Conservation (phyloP, 2,797 vertebrate species). For the Gymnoscopelus braueri region DNA sequence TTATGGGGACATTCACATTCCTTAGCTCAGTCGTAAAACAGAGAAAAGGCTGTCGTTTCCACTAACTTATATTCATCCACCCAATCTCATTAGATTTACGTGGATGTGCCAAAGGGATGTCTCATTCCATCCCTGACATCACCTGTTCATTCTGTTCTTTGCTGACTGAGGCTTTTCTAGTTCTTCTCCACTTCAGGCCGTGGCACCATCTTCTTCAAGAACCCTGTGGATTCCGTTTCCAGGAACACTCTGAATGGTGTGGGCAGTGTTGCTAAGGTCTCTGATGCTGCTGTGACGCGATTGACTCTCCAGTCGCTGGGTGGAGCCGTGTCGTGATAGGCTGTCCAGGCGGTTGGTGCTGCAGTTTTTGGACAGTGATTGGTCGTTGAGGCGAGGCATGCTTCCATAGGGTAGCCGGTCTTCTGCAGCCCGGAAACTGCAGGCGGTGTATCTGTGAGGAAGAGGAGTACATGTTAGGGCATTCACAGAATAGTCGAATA, state of each 20-base stretch:
- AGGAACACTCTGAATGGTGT: conserved; percentile 82
- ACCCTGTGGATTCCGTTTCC: conserved; percentile 92
- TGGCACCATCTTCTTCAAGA: conserved; percentile 88
- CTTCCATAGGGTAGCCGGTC: conserved; percentile 89
- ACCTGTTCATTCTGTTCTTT: no score
- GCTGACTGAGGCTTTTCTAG: no score
- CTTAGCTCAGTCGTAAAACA: background rate
- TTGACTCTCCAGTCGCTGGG: conserved; percentile 89
- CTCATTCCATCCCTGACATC: no score
- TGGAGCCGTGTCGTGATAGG: conserved; percentile 89
- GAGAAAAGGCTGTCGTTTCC: conserved; percentile 1
- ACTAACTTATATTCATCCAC: background rate
- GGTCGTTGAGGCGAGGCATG: conserved; percentile 89
- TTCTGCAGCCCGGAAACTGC: conserved; percentile 87
- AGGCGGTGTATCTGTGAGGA: conserved; percentile 86
- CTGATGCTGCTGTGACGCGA: conserved; percentile 89
- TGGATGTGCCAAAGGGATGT: background rate
- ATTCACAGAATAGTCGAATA: no score
- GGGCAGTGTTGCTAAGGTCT: conserved; percentile 85
- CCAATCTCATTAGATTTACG: background rate
- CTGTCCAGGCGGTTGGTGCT: conserved; percentile 88
- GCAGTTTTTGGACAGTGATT: conserved; percentile 83
- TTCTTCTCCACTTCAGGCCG: conserved; percentile 77
- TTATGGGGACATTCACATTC: conserved; percentile 25
- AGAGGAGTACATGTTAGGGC: no score